Conservation (phyloP, 2,113 vertebrate genomes). For the Laterallus jamaicensis region DNA sequence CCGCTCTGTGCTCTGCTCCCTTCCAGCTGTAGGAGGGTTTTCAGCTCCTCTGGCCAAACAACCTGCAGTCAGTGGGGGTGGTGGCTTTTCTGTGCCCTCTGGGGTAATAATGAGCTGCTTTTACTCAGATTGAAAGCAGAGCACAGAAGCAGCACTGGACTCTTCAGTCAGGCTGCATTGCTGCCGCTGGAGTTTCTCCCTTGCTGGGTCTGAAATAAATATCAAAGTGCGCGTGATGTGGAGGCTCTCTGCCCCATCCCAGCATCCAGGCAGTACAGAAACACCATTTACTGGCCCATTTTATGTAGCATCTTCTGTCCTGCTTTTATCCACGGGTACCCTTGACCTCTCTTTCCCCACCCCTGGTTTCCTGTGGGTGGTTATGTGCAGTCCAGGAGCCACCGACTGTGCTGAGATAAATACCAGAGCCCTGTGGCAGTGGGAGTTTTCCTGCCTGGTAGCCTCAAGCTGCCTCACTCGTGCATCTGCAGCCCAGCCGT, state of each 20-base stretch:
- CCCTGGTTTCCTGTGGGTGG: background rate
- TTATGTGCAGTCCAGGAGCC: background rate
- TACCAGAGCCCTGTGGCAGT: background rate
- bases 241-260: background rate
- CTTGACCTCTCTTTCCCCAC: background rate
- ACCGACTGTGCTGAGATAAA: background rate
- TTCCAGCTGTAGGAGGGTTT: background rate
- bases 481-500: accelerated
- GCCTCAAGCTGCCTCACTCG: background rate
- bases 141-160: background rate
- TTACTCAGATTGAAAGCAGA: background rate
- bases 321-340: background rate
- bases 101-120: background rate
- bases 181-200: background rate
- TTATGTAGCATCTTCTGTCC: background rate
- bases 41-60: background rate
- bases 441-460: background rate
- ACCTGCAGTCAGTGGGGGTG: background rate
- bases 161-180: background rate
- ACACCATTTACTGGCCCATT: background rate
- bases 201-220: background rate
- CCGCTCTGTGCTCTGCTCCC: background rate
- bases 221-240: background rate
- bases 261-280: background rate
- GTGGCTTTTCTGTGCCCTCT: background rate